Evolutionary conservation across 2,797 vertebrate genomes (phyloP).

Genomic region (Halcyon smyrnensis): DNA sequence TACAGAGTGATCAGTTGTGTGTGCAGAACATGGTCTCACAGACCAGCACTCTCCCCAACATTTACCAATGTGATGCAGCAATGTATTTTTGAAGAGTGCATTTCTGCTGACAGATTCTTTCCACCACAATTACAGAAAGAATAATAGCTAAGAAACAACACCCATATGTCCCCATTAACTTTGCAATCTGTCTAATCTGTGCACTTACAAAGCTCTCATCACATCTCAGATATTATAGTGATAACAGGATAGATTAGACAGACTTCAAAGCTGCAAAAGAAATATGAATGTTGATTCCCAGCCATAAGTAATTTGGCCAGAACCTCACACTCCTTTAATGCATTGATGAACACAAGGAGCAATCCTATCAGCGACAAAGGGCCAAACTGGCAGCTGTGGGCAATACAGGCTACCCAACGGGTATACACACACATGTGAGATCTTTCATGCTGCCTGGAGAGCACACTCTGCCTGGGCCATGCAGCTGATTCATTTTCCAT

Average conservation of each 20-base stretch:
- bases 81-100: constrained; percentile 45
- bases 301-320: constrained; percentile 45
- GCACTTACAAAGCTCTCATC: constrained; percentile 44
- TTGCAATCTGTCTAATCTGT: constrained; percentile 60
- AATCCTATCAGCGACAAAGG: background rate
- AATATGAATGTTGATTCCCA: background rate
- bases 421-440: background rate
- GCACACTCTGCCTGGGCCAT: background rate
- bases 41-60: background rate
- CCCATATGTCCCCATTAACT: constrained; percentile 65
- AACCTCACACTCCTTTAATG: constrained; percentile 30
- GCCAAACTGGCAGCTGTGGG: background rate
- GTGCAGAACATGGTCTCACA: background rate
- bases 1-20: background rate
- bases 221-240: constrained; percentile 34
- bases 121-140: constrained; percentile 62
- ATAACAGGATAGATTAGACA: constrained; percentile 35
- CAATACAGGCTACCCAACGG: background rate
- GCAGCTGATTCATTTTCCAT: background rate
- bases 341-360: constrained; percentile 42
- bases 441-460: background rate
- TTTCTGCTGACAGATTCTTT: constrained; percentile 71
- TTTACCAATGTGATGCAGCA: constrained; percentile 20
- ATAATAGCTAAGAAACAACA: constrained; percentile 59
- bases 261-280: constrained; percentile 46